Base-by-base conservation (phyloP, 2,113 vertebrate genomes). In the Leucosticte australis region DNA sequence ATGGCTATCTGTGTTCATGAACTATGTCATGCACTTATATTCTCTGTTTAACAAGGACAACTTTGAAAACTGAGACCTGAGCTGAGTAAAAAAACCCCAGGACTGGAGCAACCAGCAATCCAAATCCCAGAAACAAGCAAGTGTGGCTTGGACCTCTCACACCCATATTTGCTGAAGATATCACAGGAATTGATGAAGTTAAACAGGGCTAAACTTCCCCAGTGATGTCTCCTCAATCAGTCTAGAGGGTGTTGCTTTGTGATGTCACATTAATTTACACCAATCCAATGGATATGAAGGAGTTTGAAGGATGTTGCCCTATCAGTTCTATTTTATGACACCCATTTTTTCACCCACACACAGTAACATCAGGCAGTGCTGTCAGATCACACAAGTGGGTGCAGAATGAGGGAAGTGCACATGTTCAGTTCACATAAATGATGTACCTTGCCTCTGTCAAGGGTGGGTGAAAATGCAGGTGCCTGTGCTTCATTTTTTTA, bases 391-490 rank as follows among this genome's bases (percentile, higher is more conserved):
- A 71, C 28, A 39, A 21, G 5, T 21, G 41, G 20, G 12, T n/a
- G 52, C 57, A 87, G 42, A 83, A 50, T 10, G 19, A 71, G 22
- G 23, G 15, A 65, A 75, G 19, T 19, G 37, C 39, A 30, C 31
- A 78, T 33, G 24, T 35, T 68, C 2, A 2, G 39, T 19, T 53
- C 35, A 49, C 11, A 6, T 17, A 47, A 53, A 41, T 27, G 5
- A 31, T 13, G 8, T 3, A 6, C 22, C 7, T 11, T 7, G 13
- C 10, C 20, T 64, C 46, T 77, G 0, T 16, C 31, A 39, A 57
- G 20, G 39, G 3, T 47, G n/a, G 69, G 23, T 64, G n/a, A 27
- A 56, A 64, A 56, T 39, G 4, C 22, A 74, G 41, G 14, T 39
- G 14, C 28, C 39, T 27, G 7, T 35, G 41, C n/a, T 31, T 49